Conservation (phyloP, 2,888 invertebrate species). For the Drosophila cracens region DNA sequence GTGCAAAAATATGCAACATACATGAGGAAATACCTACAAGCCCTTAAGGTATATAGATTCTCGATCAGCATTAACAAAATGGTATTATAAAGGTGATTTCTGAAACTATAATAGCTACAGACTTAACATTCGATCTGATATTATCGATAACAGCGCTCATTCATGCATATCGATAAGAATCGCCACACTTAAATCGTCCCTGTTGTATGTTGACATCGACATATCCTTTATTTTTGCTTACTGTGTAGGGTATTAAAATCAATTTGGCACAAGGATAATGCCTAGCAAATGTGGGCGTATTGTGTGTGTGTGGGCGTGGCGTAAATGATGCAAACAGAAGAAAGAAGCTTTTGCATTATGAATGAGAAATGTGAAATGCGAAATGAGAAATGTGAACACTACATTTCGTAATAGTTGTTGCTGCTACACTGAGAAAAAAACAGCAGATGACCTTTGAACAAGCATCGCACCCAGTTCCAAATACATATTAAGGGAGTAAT, state of each 20-base stretch:
- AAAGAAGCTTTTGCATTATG: constrained; percentile 49
- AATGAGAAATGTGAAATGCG: constrained; percentile 31
- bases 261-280: constrained; percentile 75
- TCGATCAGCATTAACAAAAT: not conserved
- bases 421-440: not conserved
- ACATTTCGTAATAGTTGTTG: constrained; percentile 13
- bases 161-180: not conserved
- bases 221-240: not conserved
- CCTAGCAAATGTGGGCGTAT: constrained; percentile 35
- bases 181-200: not conserved
- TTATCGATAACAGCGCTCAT: not conserved
- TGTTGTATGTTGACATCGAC: not conserved
- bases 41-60: not conserved
- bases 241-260: constrained; percentile 51
- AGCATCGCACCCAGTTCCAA: constrained; percentile 25
- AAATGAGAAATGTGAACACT: constrained; percentile 8
- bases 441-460: constrained; percentile 33
- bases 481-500: constrained; percentile 14
- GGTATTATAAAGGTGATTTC: not conserved
- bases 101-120: not conserved
- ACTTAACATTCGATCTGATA: not conserved
- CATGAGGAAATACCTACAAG: not conserved
- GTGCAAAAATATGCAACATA: not conserved
- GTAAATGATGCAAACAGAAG: constrained; percentile 42
- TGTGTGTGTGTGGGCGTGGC: constrained; percentile 15